Conservation (phyloP, 2,797 vertebrate species). For the Myoxocephalus aenaeus region DNA sequence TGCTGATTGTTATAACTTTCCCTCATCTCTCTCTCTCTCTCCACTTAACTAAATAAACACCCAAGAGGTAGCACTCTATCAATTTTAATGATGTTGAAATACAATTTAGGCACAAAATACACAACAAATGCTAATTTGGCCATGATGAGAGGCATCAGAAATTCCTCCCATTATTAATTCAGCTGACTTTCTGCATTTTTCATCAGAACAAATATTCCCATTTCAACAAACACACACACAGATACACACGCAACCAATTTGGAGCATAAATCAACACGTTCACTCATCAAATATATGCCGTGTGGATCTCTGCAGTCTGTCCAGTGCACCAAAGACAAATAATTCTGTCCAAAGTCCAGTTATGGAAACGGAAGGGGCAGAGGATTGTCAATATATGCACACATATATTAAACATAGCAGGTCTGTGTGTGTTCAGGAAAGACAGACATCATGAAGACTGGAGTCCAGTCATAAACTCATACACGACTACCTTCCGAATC, state of each 20-base stretch:
- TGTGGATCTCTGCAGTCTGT: constrained; percentile 78
- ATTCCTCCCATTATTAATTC: constrained; percentile 87
- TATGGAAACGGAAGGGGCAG: constrained; percentile 62
- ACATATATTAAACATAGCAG: constrained; percentile 79
- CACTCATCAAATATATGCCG: constrained; percentile 83
- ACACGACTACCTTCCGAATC: constrained; percentile 18
- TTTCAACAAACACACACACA: constrained; percentile 79
- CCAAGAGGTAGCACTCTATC: constrained; percentile 83
- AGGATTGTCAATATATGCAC: constrained; percentile 77
- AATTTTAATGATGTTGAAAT: constrained; percentile 88
- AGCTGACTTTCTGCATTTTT: constrained; percentile 88
- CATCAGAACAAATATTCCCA: constrained; percentile 89
- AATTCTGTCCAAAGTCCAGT: constrained; percentile 79
- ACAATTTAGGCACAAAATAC: constrained; percentile 87
- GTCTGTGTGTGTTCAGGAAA: constrained; percentile 68
- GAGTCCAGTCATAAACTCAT: constrained; percentile 59
- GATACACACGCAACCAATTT: constrained; percentile 66
- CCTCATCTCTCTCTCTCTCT: constrained; percentile 78
- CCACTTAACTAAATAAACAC: constrained; percentile 86
- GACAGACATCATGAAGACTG: constrained; percentile 66
- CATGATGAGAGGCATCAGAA: constrained; percentile 84
- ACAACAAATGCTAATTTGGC: constrained; percentile 87
- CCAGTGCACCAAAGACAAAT: constrained; percentile 80
- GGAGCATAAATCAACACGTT: constrained; percentile 83
- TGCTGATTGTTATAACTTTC: constrained; percentile 86